Evolutionary conservation across 2,113 vertebrate species (phyloP).

Genomic region (Coracopsis vasa): DNA sequence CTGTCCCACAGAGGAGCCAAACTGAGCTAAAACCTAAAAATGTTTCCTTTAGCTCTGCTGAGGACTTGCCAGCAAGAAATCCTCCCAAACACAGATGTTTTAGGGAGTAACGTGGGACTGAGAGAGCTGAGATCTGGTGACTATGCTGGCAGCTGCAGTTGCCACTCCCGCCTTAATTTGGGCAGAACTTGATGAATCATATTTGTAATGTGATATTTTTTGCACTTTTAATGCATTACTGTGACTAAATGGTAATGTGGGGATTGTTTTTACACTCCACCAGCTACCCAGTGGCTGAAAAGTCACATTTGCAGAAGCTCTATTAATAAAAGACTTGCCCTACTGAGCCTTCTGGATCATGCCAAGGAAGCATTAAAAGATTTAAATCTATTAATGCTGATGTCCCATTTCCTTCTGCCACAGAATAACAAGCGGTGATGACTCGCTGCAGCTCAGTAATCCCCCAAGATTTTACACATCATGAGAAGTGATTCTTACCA

Average conservation of each 20-base stretch:
- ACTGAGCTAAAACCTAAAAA: not conserved
- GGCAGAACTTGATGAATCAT: conserved; percentile 44
- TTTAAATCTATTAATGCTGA: conserved; percentile 48
- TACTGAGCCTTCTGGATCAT: not conserved
- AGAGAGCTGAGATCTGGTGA: conserved; percentile 33
- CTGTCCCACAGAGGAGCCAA: not conserved
- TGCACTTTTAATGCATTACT: not conserved
- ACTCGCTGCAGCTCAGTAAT: not conserved
- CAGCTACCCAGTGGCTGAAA: not conserved
- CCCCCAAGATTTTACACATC: not conserved
- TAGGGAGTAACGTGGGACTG: conserved; percentile 48
- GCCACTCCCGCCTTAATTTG: conserved; percentile 1
- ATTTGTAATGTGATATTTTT: not conserved
- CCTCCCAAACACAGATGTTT: conserved; percentile 49
- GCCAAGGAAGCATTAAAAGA: conserved; percentile 62
- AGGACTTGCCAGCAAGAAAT: not conserved
- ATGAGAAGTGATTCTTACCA: not conserved
- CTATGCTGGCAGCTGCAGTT: conserved; percentile 50
- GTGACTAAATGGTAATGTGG: not conserved
- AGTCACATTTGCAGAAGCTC: not conserved
- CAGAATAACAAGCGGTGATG: not conserved
- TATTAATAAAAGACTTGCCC: conserved; percentile 46
- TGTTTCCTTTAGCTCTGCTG: not conserved
- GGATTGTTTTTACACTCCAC: not conserved
- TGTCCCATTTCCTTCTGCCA: conserved; percentile 14